These are phyloP conservation scores for Myotis vivesi DNA, from an alignment of 2,797 vertebrate species.

Conservation along the genomic window DNA sequence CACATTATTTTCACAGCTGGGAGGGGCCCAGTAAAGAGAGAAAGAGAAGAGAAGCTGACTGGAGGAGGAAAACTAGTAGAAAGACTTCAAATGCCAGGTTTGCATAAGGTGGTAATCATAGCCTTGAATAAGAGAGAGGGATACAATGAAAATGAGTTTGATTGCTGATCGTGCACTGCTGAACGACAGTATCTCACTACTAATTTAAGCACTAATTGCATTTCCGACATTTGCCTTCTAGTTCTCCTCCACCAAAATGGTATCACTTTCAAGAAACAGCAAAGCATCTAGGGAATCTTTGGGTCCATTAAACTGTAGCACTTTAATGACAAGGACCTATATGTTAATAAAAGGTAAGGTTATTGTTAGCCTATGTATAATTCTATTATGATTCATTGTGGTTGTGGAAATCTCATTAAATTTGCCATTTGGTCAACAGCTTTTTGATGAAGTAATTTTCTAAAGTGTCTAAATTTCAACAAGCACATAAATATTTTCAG, in stretches of 20 bases:
- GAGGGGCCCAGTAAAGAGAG: background rate
- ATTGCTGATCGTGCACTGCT: background rate
- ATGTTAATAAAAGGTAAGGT: background rate
- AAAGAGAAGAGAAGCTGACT: background rate
- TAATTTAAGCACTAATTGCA: background rate
- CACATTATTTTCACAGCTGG: too few species aligned
- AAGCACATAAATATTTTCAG: background rate
- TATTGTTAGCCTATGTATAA: background rate
- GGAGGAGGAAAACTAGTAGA: background rate
- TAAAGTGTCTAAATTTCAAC: background rate
- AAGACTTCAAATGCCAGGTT: background rate
- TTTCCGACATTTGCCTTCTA: background rate
- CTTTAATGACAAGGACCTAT: background rate
- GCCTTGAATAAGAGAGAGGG: background rate
- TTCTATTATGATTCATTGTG: background rate
- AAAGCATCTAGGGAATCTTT: background rate
- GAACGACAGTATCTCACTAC: background rate
- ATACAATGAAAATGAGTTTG: background rate
- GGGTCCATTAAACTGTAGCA: background rate
- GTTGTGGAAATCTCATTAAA: constrained; percentile 3
- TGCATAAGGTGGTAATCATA: background rate
- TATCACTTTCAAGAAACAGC: background rate
- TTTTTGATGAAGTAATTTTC: background rate
- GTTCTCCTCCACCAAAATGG: background rate
- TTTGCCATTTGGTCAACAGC: background rate